Evolutionary conservation across 2,888 invertebrate species (phyloP), one percentile per base, ranked within the genome.

Genomic region (Pseudococcus longispinus): DNA sequence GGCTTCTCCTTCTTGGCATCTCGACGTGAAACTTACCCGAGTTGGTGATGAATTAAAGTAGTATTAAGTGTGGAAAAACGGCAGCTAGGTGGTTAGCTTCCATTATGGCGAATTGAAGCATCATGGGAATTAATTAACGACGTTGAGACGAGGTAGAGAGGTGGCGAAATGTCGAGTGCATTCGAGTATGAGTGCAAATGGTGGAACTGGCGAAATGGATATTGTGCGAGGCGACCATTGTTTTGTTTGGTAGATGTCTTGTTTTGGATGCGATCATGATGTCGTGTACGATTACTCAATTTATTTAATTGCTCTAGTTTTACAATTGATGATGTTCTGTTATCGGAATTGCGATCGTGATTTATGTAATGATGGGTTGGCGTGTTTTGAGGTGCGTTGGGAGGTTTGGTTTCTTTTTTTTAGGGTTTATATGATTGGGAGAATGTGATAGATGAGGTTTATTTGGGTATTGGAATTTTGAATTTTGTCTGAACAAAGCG

Each of bases 281-380:
- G 37, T 77, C 77, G 77, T 65, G 26, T 65, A 26, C 65, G 65
- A 65, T 77, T 77, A 77, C 37, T 77, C 77, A 77, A 77, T 77
- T 77, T 77, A 37, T 37, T 77, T 77, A 77, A 77, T 77, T 77
- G 77, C 77, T 37, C 77, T 15, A 77, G 29, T 77, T 77, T 13
- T n/a, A 37, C 9, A 20, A 20, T 23, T 13, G 15, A 5, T 8
- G 26, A 11, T 65, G 65, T 26, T 26, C 13, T 65, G 20, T 26
- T 23, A 65, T 65, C 15, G 65, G 23, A 26, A 26, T 65, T 1
- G 65, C 1, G 37, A 37, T 37, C 37, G 37, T 37, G 37, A 3
- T 65, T 65, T 65, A 65, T 13, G 65, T 65, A 65, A 65, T 65
- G 65, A 13, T 26, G 55, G 8, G 5, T 15, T n/a, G 37, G 5